Base-by-base conservation (phyloP, 2,888 invertebrate species). In the Nemapogon koenigi region DNA sequence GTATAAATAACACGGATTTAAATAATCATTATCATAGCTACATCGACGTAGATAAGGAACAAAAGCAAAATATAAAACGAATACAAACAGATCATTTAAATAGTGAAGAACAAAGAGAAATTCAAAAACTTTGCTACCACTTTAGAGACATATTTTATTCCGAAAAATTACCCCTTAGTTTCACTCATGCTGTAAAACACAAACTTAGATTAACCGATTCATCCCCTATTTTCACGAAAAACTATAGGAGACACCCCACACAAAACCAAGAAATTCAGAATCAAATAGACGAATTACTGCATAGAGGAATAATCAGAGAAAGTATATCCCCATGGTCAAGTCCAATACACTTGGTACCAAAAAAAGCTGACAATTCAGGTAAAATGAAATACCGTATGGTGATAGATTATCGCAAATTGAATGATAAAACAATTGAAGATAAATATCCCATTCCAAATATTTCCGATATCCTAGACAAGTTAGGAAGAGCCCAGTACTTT, bases 131-230 rank as follows among this genome's bases (percentile, higher is more conserved):
- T 10, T 49, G 51, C 16, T 13, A 25, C 0, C 43, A 57, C 42
- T 55, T 44, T 43, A 41, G 43, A 4, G 54, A 59, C 22, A 51
- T 62, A 2, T 58, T 62, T 37, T 46, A 58, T 27, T 45, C 40
- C 6, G 56, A 57, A 8, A 37, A 48, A 3, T 46, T 55, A 2
- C 51, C 54, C 0, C 17, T 61, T 19, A 49, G 52, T 0, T 48
- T 47, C 4, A 58, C 56, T 2, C 48, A 55, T 26, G 32, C 48
- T 7, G 45, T 57, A 1, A 52, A 50, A 40, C 62, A 64, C 22
- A 39, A 51, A 31, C 66, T 68, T n/a, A 42, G 45, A 18, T n/a
- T 27, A 3, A 36, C 29, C 16, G 25, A 30, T 10, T 18, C 14
- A 4, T 13, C 19, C 11, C 44, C 53, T 0, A 48, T 53, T 3